Evolutionary conservation across 1,140 invertebrate genomes (phyloP), one percentile per base, ranked within the genome.

Genomic region (Scaptodrosophila lebanonensis): DNA sequence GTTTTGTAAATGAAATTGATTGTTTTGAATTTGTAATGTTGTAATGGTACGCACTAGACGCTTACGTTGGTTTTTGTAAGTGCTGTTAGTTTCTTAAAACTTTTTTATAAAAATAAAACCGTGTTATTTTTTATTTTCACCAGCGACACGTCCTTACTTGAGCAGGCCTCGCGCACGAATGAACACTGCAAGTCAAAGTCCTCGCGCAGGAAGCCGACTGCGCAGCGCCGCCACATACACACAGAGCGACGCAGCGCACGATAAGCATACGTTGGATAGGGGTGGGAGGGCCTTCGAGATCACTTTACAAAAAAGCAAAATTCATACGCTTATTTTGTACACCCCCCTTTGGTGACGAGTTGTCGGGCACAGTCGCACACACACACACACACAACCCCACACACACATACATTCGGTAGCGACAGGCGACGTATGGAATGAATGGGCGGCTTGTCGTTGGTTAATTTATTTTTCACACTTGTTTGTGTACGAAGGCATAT

Each of bases 151-250:
- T 73, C 71, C 71, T 76, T 61, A 69, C 71, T 69, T 49, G 59
- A 48, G 61, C 50, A 65, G 56, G 67, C 54, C 57, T 57, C 36
- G 45, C 50, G 44, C 30, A 38, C 50, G 73, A 77, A 51, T 70
- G 72, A 77, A 49, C 17, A 57, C 53, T 50, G 35, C n/a, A 17
- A 42, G 69, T 73, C 75, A 79, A 82, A 82, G 73, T 82, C 75
- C 69, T 82, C 75, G 69, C 75, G 54, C 76, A 82, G 75, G 76
- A 82, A 79, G 69, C 43, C 69, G 61, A 79, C 75, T 75, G 75
- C 75, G 75, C 75, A 79, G 72, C 67, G 30, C 49, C 54, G 60
- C 30, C 35, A 8, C 38, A 44, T 17, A 36, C 20, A 60, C 25
- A 22, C 33, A 60, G 38, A 50, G 29, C 29, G 27, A 63, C 42